Evolutionary conservation across 2,888 invertebrate species (phyloP), one percentile per base, ranked within the genome.

Genomic region (Protonemura montana): DNA sequence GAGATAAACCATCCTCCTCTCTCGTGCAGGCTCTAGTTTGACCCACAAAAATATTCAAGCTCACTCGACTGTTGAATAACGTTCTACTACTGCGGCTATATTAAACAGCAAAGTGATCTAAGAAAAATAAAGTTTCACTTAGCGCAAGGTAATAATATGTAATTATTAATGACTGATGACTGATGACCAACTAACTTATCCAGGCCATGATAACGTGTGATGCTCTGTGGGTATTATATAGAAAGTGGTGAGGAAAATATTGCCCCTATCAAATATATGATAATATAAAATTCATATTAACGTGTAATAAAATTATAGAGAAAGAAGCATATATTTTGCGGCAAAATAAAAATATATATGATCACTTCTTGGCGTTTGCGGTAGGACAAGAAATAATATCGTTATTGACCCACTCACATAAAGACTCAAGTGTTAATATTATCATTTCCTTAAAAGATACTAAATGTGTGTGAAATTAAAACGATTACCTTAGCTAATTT

Each of bases 101-200:
- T 35, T 13, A 78, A 78, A 28, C 78, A 27, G 30, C 28, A 1
- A 7, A 81, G 76, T 84, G 84, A 84, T 84, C 84, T 59, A 84
- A 84, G 35, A 21, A 35, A 29, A 81, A 3, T 30, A 6, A 84
- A 6, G 59, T 84, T 84, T 84, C 84, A 84, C 84, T 84, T 84
- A 59, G 84, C 84, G 28, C 42, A 83, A 84, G 84, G 28, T 81
- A 84, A 84, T 30, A 59, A 82, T 76, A 84, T 76, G 84, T 84
- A 76, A 84, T 84, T 84, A 84, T 84, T 84, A 27, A 76, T 81
- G 30, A 30, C 28, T 10, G 59, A 59, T 59, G 59, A 59, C 59
- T 21, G 59, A 59, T 59, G 59, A 59, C 59, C 59, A 59, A 59
- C 59, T 59, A 59, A 59, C 35, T 35, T 59, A 59, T 59, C 59